These are phyloP conservation scores for Byasa hedistus DNA, from an alignment of 2,888 invertebrate genomes.

Conservation along the genomic window DNA sequence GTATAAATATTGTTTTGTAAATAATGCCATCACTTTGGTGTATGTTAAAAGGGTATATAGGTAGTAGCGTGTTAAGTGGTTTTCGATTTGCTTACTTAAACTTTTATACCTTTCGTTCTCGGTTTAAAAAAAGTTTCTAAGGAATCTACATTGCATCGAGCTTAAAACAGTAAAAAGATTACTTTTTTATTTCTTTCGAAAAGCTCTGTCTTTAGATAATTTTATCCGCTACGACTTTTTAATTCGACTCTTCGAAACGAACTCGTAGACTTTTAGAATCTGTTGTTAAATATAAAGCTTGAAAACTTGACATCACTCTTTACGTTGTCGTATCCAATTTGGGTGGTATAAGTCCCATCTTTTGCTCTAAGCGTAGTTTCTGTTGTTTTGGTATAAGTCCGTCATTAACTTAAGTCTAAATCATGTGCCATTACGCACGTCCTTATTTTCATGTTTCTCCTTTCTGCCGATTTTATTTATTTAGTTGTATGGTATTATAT, in stretches of 20 bases:
- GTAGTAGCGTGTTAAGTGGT: slow-evolving; percentile 26
- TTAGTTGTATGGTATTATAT: slow-evolving; percentile 44
- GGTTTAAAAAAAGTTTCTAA: background rate
- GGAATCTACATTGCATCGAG: background rate
- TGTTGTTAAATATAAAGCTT: slow-evolving; percentile 5
- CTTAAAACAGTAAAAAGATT: background rate
- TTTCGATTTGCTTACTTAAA: background rate
- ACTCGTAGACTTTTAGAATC: slow-evolving; percentile 1
- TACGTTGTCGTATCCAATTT: background rate
- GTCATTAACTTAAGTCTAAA: slow-evolving; percentile 59
- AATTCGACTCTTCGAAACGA: background rate
- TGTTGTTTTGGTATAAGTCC: slow-evolving; percentile 34
- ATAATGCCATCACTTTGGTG: slow-evolving; percentile 27
- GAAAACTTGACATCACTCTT: background rate
- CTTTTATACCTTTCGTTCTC: background rate
- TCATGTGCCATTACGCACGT: slow-evolving; percentile 77
- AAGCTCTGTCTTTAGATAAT: background rate
- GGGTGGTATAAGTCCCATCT: background rate
- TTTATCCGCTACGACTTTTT: background rate
- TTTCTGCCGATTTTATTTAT: slow-evolving; percentile 61
- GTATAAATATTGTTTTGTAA: slow-evolving; percentile 41
- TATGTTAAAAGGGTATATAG: slow-evolving; percentile 28
- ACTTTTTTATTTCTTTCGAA: background rate
- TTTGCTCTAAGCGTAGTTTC: slow-evolving; percentile 11
- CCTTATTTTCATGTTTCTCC: slow-evolving; percentile 53